phyloP scores from a whole-genome alignment of 2,113 vertebrate species.

The Girardinichthys multiradiatus region DNA sequence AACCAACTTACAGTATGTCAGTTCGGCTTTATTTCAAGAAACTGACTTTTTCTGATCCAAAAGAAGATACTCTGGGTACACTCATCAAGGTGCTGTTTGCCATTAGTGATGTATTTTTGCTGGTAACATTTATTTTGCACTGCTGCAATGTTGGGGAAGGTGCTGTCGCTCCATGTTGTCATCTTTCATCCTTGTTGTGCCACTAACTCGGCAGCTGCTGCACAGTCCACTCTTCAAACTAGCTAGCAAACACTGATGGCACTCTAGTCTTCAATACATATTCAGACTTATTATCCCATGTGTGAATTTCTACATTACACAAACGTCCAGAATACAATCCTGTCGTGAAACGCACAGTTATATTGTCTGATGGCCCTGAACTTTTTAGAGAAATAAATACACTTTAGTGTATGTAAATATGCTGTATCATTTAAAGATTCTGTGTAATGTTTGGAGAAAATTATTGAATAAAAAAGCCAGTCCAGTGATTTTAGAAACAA shows the following conservation, averaged over 20 bases:
- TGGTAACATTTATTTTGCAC: conserved; percentile 24
- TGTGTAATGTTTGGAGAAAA: conserved; percentile 82
- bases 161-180: conserved; percentile 56
- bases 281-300: conserved; percentile 34
- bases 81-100: conserved; percentile 67
- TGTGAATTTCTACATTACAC: conserved; percentile 59
- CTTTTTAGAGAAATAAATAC: conserved; percentile 82
- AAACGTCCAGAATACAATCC: conserved; percentile 68
- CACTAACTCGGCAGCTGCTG: conserved; percentile 62
- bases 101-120: conserved; percentile 66
- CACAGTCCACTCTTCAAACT: conserved; percentile 58
- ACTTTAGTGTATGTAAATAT: conserved; percentile 81
- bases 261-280: conserved; percentile 41
- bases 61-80: conserved; percentile 39
- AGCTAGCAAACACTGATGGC: conserved; percentile 61
- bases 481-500: conserved; percentile 69
- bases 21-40: conserved; percentile 34
- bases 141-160: conserved; percentile 52
- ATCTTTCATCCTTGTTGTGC: conserved; percentile 48
- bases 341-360: conserved; percentile 81
- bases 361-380: conserved; percentile 74
- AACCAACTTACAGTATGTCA: conserved; percentile 47
- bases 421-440: conserved; percentile 82
- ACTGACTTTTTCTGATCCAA: conserved; percentile 7
- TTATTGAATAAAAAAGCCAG: conserved; percentile 74